Percentiles rank a stretch among this genome's conserved stretches.
Conservation (phyloP, 2,113 vertebrate species). For the Electrona antarctica region DNA sequence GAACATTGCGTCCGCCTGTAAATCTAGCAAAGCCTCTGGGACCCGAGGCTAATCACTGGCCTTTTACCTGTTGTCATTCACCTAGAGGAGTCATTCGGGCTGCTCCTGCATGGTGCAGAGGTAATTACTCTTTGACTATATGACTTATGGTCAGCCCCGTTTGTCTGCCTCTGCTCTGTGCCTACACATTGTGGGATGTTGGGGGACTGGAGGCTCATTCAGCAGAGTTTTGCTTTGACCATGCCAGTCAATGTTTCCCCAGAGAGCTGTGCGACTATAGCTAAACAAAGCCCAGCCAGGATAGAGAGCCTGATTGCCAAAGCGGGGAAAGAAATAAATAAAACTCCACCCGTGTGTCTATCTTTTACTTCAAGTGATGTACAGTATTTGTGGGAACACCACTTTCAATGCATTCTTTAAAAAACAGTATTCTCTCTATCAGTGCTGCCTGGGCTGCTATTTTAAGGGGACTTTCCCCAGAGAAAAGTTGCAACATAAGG, state of each 20-base stretch:
- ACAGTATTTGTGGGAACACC: constrained; percentile 44
- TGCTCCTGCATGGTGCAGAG: constrained; percentile 67
- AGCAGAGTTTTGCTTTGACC: constrained; percentile 65
- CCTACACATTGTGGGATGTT: constrained; percentile 48
- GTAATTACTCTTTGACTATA: constrained; percentile 74
- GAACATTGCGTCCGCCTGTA: constrained; percentile 45
- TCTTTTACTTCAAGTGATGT: constrained; percentile 33
- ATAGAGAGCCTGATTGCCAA: constrained; percentile 49
- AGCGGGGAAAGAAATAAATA: constrained; percentile 22
- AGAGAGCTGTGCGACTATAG: constrained; percentile 47
- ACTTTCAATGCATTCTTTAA: constrained; percentile 43
- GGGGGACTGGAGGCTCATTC: constrained; percentile 61
- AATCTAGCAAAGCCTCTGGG: constrained; percentile 63
- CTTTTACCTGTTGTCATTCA: constrained; percentile 72
- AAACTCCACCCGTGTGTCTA: constrained; percentile 46
- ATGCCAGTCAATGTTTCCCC: constrained; percentile 48
- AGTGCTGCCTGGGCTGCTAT: constrained; percentile 32
- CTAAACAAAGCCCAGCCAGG: constrained; percentile 62
- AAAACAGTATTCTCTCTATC: constrained; percentile 48
- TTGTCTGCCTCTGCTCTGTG: constrained; percentile 56
- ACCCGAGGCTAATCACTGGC: constrained; percentile 69
- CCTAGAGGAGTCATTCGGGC: constrained; percentile 69
- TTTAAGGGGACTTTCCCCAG: constrained; percentile 31
- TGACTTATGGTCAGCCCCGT: constrained; percentile 62
- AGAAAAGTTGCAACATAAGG: constrained; percentile 61